Conservation (phyloP, 2,797 vertebrate genomes). For the Bovichtus variegatus region DNA sequence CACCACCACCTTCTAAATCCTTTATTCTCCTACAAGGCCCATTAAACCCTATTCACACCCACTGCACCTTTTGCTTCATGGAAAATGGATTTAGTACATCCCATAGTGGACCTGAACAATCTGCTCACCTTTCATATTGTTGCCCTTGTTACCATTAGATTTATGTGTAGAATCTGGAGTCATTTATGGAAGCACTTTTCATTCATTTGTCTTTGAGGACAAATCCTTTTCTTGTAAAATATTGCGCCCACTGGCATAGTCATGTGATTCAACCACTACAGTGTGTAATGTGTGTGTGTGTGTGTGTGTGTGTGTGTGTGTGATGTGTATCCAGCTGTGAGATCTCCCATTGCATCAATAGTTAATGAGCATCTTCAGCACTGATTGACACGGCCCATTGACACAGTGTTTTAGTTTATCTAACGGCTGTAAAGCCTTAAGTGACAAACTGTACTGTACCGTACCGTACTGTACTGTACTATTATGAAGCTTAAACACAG, state of each 20-base stretch:
- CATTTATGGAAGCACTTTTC: slow-evolving; percentile 24
- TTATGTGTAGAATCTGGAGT: slow-evolving; percentile 39
- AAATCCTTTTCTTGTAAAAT: slow-evolving; percentile 3
- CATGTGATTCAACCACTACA: slow-evolving; percentile 21
- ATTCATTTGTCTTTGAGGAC: slow-evolving; percentile 12
- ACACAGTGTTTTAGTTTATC: slow-evolving; percentile 69
- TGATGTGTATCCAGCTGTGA: slow-evolving; percentile 73
- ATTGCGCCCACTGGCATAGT: slow-evolving; percentile 21
- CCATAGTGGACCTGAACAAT: slow-evolving; percentile 35
- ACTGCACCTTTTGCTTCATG: slow-evolving; percentile 20
- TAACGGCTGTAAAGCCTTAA: slow-evolving; percentile 33
- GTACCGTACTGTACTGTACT: slow-evolving; percentile 20
- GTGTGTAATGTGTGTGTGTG: slow-evolving; percentile 17
- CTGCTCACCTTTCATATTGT: slow-evolving; percentile 32
- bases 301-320: slow-evolving; percentile 28
- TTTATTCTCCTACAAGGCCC: slow-evolving; percentile 41
- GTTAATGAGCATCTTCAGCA: slow-evolving; percentile 75
- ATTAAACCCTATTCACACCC: slow-evolving; percentile 39
- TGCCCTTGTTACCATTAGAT: slow-evolving; percentile 5
- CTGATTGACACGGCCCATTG: slow-evolving; percentile 58
- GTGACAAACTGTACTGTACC: slow-evolving; percentile 10
- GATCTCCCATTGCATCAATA: slow-evolving; percentile 77
- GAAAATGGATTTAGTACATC: slow-evolving; percentile 55
- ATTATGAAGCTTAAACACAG: slow-evolving; percentile 16
- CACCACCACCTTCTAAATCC: slow-evolving; percentile 27